Conservation (phyloP, 2,113 vertebrate species). For the Lycaon pictus region DNA sequence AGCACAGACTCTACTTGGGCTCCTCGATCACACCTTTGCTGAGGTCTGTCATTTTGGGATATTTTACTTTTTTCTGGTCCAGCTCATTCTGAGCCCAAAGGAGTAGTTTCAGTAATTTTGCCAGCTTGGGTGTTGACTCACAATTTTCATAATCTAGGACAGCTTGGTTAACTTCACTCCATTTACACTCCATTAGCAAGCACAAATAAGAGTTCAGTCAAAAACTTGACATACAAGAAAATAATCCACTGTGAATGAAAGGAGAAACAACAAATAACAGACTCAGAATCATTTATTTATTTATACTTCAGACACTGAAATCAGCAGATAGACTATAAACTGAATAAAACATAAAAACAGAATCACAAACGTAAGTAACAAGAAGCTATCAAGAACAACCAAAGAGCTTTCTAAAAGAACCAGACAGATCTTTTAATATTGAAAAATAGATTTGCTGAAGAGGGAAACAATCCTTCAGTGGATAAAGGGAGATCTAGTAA, state of each 20-base stretch:
- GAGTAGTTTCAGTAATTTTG: slow-evolving; percentile 97
- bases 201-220: not conserved
- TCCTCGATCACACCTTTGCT: slow-evolving; percentile 98
- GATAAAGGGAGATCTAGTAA: not conserved
- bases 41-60: slow-evolving; percentile 99
- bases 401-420: not conserved
- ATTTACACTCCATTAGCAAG: slow-evolving; percentile 67
- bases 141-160: slow-evolving; percentile 90
- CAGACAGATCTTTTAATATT: not conserved
- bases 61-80: slow-evolving; percentile 99
- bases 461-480: not conserved
- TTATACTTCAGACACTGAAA: not conserved
- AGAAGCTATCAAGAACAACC: not conserved
- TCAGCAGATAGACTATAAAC: not conserved
- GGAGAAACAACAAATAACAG: not conserved
- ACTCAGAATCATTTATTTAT: not conserved
- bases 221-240: not conserved
- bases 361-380: not conserved
- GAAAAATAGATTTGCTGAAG: not conserved
- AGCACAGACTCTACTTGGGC: slow-evolving; percentile 1
- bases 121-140: slow-evolving; percentile 98
- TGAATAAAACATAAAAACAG: not conserved
- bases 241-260: not conserved
- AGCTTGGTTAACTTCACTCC: slow-evolving; percentile 99
- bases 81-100: slow-evolving; percentile 99